Base-by-base conservation (phyloP, 2,113 vertebrate genomes). In the Callaeas wilsoni region DNA sequence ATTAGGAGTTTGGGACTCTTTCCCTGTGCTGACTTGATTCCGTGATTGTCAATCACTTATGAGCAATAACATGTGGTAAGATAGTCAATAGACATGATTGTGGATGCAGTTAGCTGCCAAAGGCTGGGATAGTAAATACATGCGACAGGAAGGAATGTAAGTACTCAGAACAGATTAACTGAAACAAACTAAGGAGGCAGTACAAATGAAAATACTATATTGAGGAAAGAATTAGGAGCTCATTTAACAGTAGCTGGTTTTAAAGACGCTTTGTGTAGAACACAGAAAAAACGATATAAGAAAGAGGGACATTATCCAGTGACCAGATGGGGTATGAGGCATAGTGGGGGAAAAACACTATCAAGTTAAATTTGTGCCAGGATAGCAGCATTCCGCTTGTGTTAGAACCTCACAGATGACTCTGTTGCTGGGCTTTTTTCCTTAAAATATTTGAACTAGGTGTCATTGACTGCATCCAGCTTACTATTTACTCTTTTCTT, bases 341-440 rank as follows among this genome's bases (percentile, higher is more conserved):
- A 41, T 7, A 50, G 13, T 0, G 1, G 10, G 12, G 2, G 6
- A 37, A 67, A 55, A 42, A 7, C 1, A 27, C 5, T 27, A 32
- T 22, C 9, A 57, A 29, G 27, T 56, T 35, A 42, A 71, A 76
- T 86, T 55, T 83, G 16, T 73, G 23, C 10, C 33, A 84, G 30
- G 35, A 76, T 85, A 68, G 26, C 33, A 50, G 27, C 14, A 84
- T 76, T 80, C 32, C 21, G 15, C 14, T 50, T 59, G 7, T 71
- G 23, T 64, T 80, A 64, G 30, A 76, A 68, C 35, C 14, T 83
- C 42, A 67, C 11, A 67, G 19, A 56, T 20, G 16, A 22, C 10
- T n/a, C 9, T 37, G 7, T 10, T 84, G 18, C 22, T 67, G 16
- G 2, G 0, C 5, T 59, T 82, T 74, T 69, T 47, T 30, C 17